Percentiles rank a stretch among this genome's conserved stretches.
Conservation (phyloP, 2,797 vertebrate genomes). For the Pipistrellus pygmaeus region DNA sequence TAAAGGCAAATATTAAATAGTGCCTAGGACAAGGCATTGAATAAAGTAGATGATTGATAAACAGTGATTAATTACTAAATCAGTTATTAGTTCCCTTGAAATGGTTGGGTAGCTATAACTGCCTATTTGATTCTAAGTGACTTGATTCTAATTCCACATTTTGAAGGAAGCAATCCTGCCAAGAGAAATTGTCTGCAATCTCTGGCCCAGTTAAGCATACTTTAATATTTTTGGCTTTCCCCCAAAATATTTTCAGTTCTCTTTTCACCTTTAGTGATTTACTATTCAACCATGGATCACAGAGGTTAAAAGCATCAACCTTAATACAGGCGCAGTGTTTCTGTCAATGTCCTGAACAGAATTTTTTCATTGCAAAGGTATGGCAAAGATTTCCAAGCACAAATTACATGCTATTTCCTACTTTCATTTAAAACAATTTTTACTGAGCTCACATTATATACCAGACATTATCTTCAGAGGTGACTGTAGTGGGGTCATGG, state of each 20-base stretch:
- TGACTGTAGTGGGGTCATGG: background rate
- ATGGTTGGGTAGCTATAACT: slow-evolving; percentile 2
- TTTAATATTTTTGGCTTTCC: slow-evolving; percentile 74
- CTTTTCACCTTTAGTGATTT: slow-evolving; percentile 69
- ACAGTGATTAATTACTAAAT: slow-evolving; percentile 60
- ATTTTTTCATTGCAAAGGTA: slow-evolving; percentile 35
- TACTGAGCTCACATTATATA: background rate
- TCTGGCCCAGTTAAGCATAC: slow-evolving; percentile 59
- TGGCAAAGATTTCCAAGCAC: slow-evolving; percentile 25
- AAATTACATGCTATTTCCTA: background rate
- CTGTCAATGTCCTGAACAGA: slow-evolving; percentile 28
- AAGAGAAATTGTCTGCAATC: slow-evolving; percentile 62
- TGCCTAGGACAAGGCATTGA: background rate
- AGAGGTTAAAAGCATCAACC: slow-evolving; percentile 53
- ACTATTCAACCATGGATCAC: slow-evolving; percentile 43
- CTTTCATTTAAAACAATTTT: slow-evolving; percentile 20
- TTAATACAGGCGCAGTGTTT: background rate
- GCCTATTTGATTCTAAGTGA: slow-evolving; percentile 44
- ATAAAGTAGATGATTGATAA: background rate
- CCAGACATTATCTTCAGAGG: background rate
- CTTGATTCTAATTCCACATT: slow-evolving; percentile 56
- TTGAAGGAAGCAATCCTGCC: slow-evolving; percentile 52
- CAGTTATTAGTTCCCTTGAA: slow-evolving; percentile 32
- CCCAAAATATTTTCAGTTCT: slow-evolving; percentile 70
- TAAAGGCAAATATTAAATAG: background rate